These are phyloP conservation scores for Dilophus febrilis DNA, from an alignment of 2,888 invertebrate species.

Conservation along the genomic window DNA sequence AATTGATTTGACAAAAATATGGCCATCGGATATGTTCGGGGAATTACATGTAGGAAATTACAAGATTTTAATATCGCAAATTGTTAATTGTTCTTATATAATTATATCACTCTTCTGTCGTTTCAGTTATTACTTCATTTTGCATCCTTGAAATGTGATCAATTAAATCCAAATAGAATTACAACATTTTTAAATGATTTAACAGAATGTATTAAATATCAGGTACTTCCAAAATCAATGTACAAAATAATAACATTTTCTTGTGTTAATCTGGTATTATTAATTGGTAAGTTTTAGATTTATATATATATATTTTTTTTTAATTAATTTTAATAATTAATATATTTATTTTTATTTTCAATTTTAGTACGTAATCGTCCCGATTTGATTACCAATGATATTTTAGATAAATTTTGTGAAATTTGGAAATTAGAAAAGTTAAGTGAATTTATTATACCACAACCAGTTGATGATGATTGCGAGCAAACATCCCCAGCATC, in stretches of 20 bases:
- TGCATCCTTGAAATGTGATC: slow-evolving; percentile 17
- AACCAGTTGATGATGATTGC: background rate
- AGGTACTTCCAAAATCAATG: slow-evolving; percentile 17
- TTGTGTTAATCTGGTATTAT: slow-evolving; percentile 20
- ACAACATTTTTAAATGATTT: slow-evolving; percentile 13
- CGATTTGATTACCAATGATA: slow-evolving; percentile 12
- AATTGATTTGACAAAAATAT: slow-evolving; percentile 11
- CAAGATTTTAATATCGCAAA: too few relatives aligned
- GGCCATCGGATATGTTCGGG: slow-evolving; percentile 19
- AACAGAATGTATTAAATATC: slow-evolving; percentile 13
- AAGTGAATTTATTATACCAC: slow-evolving; percentile 10
- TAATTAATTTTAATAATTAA: background rate
- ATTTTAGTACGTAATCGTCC: slow-evolving; percentile 11
- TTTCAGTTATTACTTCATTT: slow-evolving; percentile 14
- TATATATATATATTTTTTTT: background rate
- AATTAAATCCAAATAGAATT: slow-evolving; percentile 14
- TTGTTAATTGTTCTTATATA: too few relatives aligned
- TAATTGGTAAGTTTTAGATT: slow-evolving; percentile 18
- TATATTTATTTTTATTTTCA: background rate
- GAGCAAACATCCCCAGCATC: background rate
- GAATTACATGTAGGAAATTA: slow-evolving; percentile 15
- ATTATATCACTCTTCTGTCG: too few relatives aligned
- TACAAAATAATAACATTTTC: slow-evolving; percentile 19
- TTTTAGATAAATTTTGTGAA: slow-evolving; percentile 14
- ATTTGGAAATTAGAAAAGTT: slow-evolving; percentile 14